Base-by-base conservation (phyloP, 1,140 invertebrate genomes). In the Glossosoma conforme region DNA sequence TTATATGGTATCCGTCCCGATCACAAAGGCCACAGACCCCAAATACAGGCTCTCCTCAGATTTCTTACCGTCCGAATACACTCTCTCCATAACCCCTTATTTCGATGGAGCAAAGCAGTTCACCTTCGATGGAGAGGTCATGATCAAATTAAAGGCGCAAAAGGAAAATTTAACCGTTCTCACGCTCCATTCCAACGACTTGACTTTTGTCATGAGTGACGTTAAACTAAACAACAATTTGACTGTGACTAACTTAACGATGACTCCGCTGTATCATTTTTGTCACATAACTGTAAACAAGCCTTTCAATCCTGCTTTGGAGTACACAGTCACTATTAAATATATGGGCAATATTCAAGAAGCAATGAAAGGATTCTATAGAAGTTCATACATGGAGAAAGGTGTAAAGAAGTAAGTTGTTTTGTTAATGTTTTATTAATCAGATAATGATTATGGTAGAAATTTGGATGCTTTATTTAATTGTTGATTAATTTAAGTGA, bases 291-390 rank as follows among this genome's bases (percentile, higher is more conserved):
- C 18, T 9, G 13, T 17, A 14, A 15, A 9, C 14, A 14, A 15
- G 2, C 3, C 14, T 8, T 36, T 15, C 9, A 2, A 15, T 9
- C 10, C 3, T 9, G 9, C 18, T 13, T 10, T 9, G 2, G 58
- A 66, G 24, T 69, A 72, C 20, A 54, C 56, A 0, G 44, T 71
- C 0, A 58, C 6, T 8, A 58, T 70, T 0, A 61, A 54, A 2
- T 77, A 69, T 37, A 66, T 24, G 6, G 79, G 78, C 1, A 60
- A 64, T 22, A 60, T 82, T 6, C 66, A 71, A 20, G 64, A 68
- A 1, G 75, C 76, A 35, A 63, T 77, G 62, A 67, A 68, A 46
- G 81, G 80, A 5, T 75, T 82, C 37, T 83, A 79, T 51, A 69
- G 72, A 30, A 78, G 76, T 61, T 75, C 64, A 52, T 80, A 80